Percentiles rank a stretch among this genome's conserved stretches.
phyloP scores from a whole-genome alignment of 2,888 invertebrate genomes.

The Trilocha varians region DNA sequence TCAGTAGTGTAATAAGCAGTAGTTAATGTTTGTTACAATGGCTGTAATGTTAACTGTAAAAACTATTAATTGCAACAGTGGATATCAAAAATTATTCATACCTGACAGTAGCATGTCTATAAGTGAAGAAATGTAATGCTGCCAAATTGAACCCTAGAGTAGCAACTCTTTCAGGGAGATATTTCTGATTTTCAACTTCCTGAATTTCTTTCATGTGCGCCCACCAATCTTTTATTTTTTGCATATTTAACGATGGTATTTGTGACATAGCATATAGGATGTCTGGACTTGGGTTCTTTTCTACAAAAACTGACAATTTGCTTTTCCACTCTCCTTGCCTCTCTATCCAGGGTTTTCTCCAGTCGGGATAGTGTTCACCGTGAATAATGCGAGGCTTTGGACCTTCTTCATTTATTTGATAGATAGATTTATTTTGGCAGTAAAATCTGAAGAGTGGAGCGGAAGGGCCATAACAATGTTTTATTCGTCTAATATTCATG shows the following conservation, averaged over 20 bases:
- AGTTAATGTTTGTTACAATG: too few species aligned
- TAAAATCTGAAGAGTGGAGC: constrained; percentile 32
- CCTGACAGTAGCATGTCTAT: constrained; percentile 83
- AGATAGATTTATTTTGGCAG: constrained; percentile 46
- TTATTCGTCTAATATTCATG: too few species aligned
- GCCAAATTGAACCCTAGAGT: constrained; percentile 86
- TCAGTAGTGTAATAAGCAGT: too few species aligned
- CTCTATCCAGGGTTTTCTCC: constrained; percentile 76
- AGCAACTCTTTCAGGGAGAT: constrained; percentile 71
- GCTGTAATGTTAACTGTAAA: too few species aligned
- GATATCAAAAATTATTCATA: too few species aligned
- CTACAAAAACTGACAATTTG: constrained; percentile 71
- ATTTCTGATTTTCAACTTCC: constrained; percentile 75
- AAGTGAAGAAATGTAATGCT: constrained; percentile 87
- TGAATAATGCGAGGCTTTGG: constrained; percentile 35
- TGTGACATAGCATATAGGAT: constrained; percentile 57
- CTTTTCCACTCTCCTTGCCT: constrained; percentile 72
- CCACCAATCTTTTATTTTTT: constrained; percentile 73
- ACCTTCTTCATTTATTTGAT: constrained; percentile 52
- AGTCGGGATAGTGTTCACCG: constrained; percentile 67
- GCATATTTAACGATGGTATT: constrained; percentile 66
- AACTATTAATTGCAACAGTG: too few species aligned
- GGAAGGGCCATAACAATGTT: background rate
- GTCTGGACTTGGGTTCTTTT: constrained; percentile 51
- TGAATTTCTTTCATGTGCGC: constrained; percentile 50